Percentiles rank a stretch among this genome's conserved stretches.
phyloP scores from a whole-genome alignment of 1,140 invertebrate genomes.

The Pseudomyrmex concolor region DNA sequence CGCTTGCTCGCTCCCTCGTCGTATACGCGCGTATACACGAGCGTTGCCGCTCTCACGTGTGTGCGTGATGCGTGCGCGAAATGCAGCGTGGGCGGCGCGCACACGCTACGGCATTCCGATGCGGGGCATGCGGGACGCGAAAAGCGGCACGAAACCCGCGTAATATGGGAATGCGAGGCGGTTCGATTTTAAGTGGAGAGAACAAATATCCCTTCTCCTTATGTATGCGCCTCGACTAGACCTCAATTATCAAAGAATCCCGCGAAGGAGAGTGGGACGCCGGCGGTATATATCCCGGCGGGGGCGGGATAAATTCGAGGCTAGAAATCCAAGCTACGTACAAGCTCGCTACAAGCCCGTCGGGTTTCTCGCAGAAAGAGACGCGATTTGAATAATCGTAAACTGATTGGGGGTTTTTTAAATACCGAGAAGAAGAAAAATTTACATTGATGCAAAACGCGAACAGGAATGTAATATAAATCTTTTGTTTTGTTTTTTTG shows the following conservation, averaged over 20 bases:
- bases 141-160: constrained; percentile 70
- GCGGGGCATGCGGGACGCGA: constrained; percentile 41
- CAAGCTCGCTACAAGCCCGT: constrained; percentile 11
- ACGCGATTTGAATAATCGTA: constrained; percentile 42
- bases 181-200: constrained; percentile 75
- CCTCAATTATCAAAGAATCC: constrained; percentile 78
- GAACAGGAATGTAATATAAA: no score
- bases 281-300: constrained; percentile 32
- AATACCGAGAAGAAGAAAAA: no score
- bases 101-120: constrained; percentile 75
- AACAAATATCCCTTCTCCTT: constrained; percentile 73
- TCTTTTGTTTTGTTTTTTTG: no score
- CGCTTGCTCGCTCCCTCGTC: neutral
- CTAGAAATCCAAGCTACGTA: constrained; percentile 47
- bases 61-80: constrained; percentile 33
- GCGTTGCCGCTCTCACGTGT: constrained; percentile 59
- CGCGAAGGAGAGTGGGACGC: constrained; percentile 40
- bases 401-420: neutral
- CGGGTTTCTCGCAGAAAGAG: constrained; percentile 6
- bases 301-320: constrained; percentile 67
- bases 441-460: no score
- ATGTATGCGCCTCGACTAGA: constrained; percentile 59
- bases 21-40: constrained; percentile 5
- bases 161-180: constrained; percentile 77
- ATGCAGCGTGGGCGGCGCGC: constrained; percentile 76